Base-by-base conservation (phyloP, 2,888 invertebrate species). In the Eupeodes luniger region DNA sequence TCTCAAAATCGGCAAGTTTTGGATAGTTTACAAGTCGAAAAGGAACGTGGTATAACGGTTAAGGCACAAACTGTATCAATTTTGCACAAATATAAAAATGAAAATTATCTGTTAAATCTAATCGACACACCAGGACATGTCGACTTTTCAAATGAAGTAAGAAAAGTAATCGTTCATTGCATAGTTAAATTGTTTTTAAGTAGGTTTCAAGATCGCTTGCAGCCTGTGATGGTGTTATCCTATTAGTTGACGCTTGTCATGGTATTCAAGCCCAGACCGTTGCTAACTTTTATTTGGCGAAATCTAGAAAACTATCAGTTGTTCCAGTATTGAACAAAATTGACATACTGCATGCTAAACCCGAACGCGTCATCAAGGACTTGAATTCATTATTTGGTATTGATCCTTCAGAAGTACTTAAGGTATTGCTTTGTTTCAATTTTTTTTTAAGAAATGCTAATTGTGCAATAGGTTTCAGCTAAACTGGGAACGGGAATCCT, bases 61-160 rank as follows among this genome's bases (percentile, higher is more conserved):
- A 99, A 99, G 94, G 99, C 99, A 11, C 99, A 99, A 91, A 98
- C 98, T 49, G 99, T 97, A 5, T 98, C 98, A 0, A 94, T 99
- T 88, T 95, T 97, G 88, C 97, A 98, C 92, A 94, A 94, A 36
- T 96, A 96, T 91, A 94, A 95, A 40, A 95, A 95, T 76, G 94
- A 96, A 91, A 93, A 95, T 34, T 99, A 98, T 94, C 94, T 99
- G 47, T 94, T 99, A 1, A 99, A 99, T 94, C 95, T 99, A 36
- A 99, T 99, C 91, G 99, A 99, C 93, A 99, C 99, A 19, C 99
- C 99, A 6, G 99, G 99, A 3, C 99, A 99, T 95, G 99, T 99
- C 0, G 99, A 99, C 93, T 99, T 99, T 93, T 96, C 97, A 16
- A 98, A 98, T 94, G 99, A 99, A 95, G 99, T 98, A 91, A 89